Base-by-base conservation (phyloP, 2,888 invertebrate genomes). In the Scaeva pyrastri region DNA sequence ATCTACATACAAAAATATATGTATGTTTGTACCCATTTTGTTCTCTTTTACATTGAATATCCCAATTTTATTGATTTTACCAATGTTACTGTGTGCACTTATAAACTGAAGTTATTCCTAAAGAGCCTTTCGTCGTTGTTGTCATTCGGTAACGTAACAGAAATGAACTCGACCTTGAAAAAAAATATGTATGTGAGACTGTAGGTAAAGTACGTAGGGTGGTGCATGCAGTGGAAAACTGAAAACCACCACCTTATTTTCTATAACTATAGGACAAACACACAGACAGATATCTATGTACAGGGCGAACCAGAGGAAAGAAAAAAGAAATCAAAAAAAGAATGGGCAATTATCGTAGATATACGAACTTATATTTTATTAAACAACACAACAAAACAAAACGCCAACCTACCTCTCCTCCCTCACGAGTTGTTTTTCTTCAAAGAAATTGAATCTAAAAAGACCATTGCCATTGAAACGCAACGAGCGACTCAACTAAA, bases 131-230 rank as follows among this genome's bases (percentile, higher is more conserved):
- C 3, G 21, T 21, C 60, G 11, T 21, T 8, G 48, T 26, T 4
- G 26, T 26, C 26, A 5, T 31, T 31, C 6, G 31, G 31, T 31
- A 5, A 77, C 58, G 74, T 64, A 79, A 74, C 62, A 71, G 19
- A 79, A 74, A 74, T 84, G 83, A 84, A 84, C 83, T 84, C 83
- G 83, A 84, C 83, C 83, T 84, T 84, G 83, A 84, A 73, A 70
- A 70, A 31, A 39, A 45, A 73, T 31, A 31, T 31, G 8, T 31
- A 31, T 31, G 1, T 31, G 52, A n/a, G n/a, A n/a, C n/a, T 55
- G 41, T 50, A 80, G 14, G 48, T 39, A 39, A 11, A 39, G 11
- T 77, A 78, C 19, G 64, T 71, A 64, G 23, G 55, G 41, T 64
- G 23, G 8, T 31, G 36, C 14, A 71, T 62, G 77, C 58, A 80